Evolutionary conservation across 2,888 invertebrate genomes (phyloP), one percentile per base, ranked within the genome.

Genomic region (Drosophila maculinotata): DNA sequence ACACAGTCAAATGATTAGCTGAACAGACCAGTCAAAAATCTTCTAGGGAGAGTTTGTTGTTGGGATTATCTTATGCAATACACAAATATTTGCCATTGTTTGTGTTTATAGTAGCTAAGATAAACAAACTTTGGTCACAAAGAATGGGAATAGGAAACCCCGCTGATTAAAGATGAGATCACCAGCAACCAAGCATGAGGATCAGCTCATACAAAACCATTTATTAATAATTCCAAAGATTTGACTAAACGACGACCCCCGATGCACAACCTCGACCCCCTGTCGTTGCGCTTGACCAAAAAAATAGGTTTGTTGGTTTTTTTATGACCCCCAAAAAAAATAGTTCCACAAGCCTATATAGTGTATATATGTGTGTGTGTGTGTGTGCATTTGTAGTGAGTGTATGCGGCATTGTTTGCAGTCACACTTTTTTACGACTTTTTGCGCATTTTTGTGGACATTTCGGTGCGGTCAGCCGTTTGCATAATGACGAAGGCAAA

Each of bases 271-370:
- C 51, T 65, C 77, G 86, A 81, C 77, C 84, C 80, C 81, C 84
- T 78, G 82, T 75, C 87, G 81, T 38, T 81, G 81, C 65, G 84
- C 81, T 84, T 84, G 87, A 87, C 87, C 87, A 81, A 78, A 62
- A 58, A 86, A 84, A 75, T 71, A 69, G 67, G 69, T 72, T 81
- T 80, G 84, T 81, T 80, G 84, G 81, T 86, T 81, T 83, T 78
- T 80, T 87, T 68, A 83, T 81, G 81, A 84, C 81, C 81, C 63
- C 78, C 66, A 38, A 53, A 20, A 26, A 25, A 49, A 7, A 20
- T 3, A n/a, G n/a, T n/a, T n/a, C 9, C 15, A 4, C 7, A 8
- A 15, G n/a, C 12, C 2, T 1, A 1, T 4, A 20, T 0, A 20
- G 25, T 10, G 7, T 3, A 1, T 8, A 17, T 7, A 23, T 1